Evolutionary conservation across 2,797 vertebrate species (phyloP), one percentile per base, ranked within the genome.

Genomic region (Parambassis ranga): DNA sequence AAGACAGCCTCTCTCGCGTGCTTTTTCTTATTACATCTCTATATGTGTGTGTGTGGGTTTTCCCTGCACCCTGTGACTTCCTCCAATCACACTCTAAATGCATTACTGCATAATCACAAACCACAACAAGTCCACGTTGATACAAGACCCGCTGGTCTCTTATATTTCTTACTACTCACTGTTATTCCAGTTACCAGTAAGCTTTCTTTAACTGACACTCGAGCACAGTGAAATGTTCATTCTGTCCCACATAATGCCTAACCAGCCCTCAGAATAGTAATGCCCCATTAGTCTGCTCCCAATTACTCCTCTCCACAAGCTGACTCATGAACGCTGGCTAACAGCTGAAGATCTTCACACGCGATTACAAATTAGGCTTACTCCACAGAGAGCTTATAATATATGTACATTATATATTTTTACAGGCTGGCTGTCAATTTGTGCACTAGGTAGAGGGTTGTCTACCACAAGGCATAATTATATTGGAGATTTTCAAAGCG

Each of bases 301-400:
- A 78, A 82, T 85, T 79, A 74, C 59, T 22, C 50, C 30, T 38
- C 51, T 73, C 36, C 63, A 51, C 47, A 66, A 8, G 60, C 79
- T 65, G 75, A 75, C 68, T 77, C 65, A 75, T 41, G 55, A 64
- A 27, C 10, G 47, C 42, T 19, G 28, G 59, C 52, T 39, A 74
- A 67, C 65, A 42, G 37, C 43, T 41, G 52, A 71, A 65, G 52
- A 79, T 65, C 52, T 81, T 67, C 68, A 46, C 57, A 64, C 63
- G 42, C 10, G 13, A 14, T 44, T 11, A 38, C 39, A 75, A 79
- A 83, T 84, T 48, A 85, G 65, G 65, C 47, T 77, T 50, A 20
- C 44, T 56, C 27, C 2, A 58, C 48, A 4, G 37, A 52, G 36
- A 36, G 53, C 43, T 46, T 69, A 33, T 79, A 81, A 36, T 42